Evolutionary conservation across 2,888 invertebrate species (phyloP).

Genomic region (Ectropis crepuscularia): DNA sequence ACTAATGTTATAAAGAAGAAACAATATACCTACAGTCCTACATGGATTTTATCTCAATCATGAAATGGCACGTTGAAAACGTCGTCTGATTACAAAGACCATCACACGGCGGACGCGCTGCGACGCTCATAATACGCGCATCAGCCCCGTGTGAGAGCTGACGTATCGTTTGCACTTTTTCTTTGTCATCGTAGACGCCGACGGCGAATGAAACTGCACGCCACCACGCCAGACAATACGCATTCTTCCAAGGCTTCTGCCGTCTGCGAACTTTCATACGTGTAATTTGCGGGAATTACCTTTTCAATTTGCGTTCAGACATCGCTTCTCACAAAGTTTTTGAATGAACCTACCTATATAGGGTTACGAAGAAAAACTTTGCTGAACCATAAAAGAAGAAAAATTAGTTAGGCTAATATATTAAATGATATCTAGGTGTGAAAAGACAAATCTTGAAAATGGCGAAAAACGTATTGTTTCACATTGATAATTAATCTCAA

Average conservation of each 20-base stretch:
- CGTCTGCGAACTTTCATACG: conserved; percentile 64
- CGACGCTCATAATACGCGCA: conserved; percentile 46
- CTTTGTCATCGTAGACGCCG: conserved; percentile 49
- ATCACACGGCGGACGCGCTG: conserved; percentile 37
- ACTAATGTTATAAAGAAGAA: too few species aligned
- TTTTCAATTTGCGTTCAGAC: conserved; percentile 43
- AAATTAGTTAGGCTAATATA: too few species aligned
- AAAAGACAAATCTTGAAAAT: too few species aligned
- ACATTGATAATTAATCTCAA: too few species aligned
- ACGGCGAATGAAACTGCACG: conserved; percentile 38
- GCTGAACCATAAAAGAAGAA: too few species aligned
- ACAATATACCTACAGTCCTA: too few species aligned
- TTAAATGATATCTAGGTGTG: too few species aligned
- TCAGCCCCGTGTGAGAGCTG: conserved; percentile 41
- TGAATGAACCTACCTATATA: conserved; percentile 25
- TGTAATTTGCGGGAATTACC: conserved; percentile 63
- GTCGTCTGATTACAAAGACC: conserved; percentile 36
- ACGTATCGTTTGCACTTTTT: conserved; percentile 58
- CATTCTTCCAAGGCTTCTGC: conserved; percentile 53
- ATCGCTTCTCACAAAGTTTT: conserved; percentile 37
- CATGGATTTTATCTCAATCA: not conserved
- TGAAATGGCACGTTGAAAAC: conserved; percentile 19
- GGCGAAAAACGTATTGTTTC: too few species aligned
- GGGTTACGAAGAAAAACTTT: too few species aligned
- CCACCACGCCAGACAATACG: conserved; percentile 50